A percentile compares a stretch with the other conserved stretches of the same genome.
phyloP scores from a whole-genome alignment of 2,888 invertebrate species.

The Hyppa rectilinea region DNA sequence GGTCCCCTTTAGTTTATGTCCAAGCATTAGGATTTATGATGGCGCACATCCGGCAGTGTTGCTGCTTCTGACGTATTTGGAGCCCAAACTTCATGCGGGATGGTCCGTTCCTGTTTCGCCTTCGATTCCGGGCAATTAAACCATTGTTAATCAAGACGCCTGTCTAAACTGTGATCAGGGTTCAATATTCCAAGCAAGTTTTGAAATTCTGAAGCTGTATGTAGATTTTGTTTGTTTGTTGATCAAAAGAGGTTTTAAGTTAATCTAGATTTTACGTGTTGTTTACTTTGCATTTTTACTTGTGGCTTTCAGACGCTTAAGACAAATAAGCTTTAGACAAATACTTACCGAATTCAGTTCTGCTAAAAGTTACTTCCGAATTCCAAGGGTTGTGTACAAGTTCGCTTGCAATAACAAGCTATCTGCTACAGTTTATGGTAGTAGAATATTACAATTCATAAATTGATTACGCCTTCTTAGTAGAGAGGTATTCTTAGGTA shows the following conservation, averaged over 20 bases:
- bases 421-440: neutral
- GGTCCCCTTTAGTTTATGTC: constrained; percentile 11
- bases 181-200: constrained; percentile 1
- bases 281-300: neutral
- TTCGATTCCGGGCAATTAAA: constrained; percentile 22
- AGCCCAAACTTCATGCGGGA: constrained; percentile 23
- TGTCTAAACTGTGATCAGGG: constrained; percentile 31
- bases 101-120: constrained; percentile 3
- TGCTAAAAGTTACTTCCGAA: neutral
- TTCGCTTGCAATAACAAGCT: neutral
- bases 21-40: constrained; percentile 7
- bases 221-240: neutral
- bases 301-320: neutral
- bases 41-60: neutral
- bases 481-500: too few species aligned
- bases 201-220: neutral
- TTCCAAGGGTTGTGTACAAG: neutral
- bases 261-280: neutral
- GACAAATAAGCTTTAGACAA: neutral
- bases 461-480: too few species aligned
- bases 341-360: neutral
- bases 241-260: neutral
- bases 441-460: constrained; percentile 6
- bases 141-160: constrained; percentile 43
- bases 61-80: constrained; percentile 50